Conservation (phyloP, 2,797 vertebrate genomes). For the Tamandua tetradactyla region DNA sequence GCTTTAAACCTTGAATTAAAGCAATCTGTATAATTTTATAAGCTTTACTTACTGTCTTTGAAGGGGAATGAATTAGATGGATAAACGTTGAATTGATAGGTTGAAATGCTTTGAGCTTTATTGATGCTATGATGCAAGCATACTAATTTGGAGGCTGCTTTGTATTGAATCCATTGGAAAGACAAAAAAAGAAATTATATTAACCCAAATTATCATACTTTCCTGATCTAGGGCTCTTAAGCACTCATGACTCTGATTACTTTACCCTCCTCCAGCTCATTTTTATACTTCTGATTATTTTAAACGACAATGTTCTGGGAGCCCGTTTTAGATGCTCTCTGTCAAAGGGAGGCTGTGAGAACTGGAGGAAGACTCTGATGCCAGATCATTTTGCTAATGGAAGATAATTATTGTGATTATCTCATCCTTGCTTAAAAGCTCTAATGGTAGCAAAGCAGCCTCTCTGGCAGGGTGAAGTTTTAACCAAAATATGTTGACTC, state of each 20-base stretch:
- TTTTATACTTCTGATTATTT: conserved; percentile 70
- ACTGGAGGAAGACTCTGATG: conserved; percentile 66
- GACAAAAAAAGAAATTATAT: conserved; percentile 20
- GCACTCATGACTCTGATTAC: conserved; percentile 48
- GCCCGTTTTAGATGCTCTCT: conserved; percentile 66
- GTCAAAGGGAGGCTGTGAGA: conserved; percentile 58
- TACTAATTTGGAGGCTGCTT: conserved; percentile 1
- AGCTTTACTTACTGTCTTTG: conserved; percentile 58
- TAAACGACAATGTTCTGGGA: conserved; percentile 57
- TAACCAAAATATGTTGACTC: conserved; percentile 78
- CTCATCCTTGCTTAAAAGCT: conserved; percentile 78
- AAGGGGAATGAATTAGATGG: conserved; percentile 46
- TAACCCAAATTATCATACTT: conserved; percentile 49
- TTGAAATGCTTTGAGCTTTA: conserved; percentile 39
- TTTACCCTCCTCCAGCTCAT: conserved; percentile 45
- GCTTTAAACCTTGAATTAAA: conserved; percentile 67
- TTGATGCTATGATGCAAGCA: background rate
- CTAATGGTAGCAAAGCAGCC: conserved; percentile 68
- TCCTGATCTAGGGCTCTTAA: conserved; percentile 47
- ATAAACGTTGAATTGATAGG: conserved; percentile 45
- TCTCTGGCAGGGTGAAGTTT: conserved; percentile 72
- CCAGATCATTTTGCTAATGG: conserved; percentile 79
- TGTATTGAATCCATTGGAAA: background rate
- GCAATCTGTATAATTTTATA: conserved; percentile 57
- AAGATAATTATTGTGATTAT: conserved; percentile 82